Conservation (phyloP, 2,888 invertebrate genomes). For the Platycheirus albimanus region DNA sequence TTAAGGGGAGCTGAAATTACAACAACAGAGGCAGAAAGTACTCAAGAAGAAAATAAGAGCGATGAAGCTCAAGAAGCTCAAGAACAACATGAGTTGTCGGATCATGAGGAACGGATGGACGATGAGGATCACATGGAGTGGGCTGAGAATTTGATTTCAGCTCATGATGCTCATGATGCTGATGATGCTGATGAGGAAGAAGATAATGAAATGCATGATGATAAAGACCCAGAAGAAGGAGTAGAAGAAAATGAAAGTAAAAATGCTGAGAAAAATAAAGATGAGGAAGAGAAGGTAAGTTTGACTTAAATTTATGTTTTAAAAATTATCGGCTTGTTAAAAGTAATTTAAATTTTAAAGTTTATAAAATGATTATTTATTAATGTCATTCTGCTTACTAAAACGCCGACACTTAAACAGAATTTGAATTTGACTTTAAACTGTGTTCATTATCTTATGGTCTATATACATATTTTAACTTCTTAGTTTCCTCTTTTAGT, state of each 20-base stretch:
- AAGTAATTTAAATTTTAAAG: too few relatives aligned
- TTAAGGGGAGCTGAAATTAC: conserved; percentile 55
- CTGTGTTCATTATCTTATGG: too few relatives aligned
- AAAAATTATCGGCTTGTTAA: too few relatives aligned
- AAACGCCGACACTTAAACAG: too few relatives aligned
- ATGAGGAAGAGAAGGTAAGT: conserved; percentile 50
- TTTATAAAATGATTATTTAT: too few relatives aligned
- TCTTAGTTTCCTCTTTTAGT: too few relatives aligned
- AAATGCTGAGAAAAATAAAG: conserved; percentile 14
- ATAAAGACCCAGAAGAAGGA: not conserved
- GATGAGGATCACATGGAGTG: conserved; percentile 77
- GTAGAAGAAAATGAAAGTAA: too few relatives aligned
- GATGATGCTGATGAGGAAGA: conserved; percentile 58
- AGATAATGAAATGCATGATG: conserved; percentile 16
- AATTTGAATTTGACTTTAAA: too few relatives aligned
- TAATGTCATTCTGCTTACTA: too few relatives aligned
- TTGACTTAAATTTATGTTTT: not conserved
- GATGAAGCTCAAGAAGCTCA: conserved; percentile 37
- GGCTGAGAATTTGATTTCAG: conserved; percentile 81
- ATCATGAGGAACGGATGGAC: conserved; percentile 76
- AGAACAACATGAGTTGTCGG: conserved; percentile 77
- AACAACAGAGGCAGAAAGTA: conserved; percentile 7
- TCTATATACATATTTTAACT: too few relatives aligned
- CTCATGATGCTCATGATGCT: conserved; percentile 79
- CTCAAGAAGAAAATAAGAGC: not conserved